Percentiles rank a stretch among this genome's conserved stretches.
These are phyloP conservation scores for Clusia tigrina DNA, from an alignment of 2,888 invertebrate species.

Conservation along the genomic window DNA sequence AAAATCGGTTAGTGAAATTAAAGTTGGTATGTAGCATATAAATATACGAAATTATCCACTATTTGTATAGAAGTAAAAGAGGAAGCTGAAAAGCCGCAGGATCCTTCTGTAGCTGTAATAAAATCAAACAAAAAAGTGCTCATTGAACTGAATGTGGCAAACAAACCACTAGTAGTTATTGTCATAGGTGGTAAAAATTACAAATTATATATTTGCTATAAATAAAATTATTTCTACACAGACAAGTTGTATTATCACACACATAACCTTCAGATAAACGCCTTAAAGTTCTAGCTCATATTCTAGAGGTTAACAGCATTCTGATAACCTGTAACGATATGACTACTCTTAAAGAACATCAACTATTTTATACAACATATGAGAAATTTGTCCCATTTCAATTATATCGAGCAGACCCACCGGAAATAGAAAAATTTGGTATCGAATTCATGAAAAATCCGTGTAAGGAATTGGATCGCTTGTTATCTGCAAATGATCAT, in stretches of 20 bases:
- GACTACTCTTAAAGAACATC: slow-evolving; percentile 83
- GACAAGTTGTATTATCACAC: slow-evolving; percentile 91
- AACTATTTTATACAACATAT: slow-evolving; percentile 83
- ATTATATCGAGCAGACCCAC: slow-evolving; percentile 81
- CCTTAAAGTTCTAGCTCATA: slow-evolving; percentile 90
- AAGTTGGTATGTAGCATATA: no score
- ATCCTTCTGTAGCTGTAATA: slow-evolving; percentile 80
- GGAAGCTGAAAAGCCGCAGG: slow-evolving; percentile 69
- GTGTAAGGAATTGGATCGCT: slow-evolving; percentile 87
- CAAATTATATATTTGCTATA: not conserved
- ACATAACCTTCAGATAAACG: slow-evolving; percentile 93
- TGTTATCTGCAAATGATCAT: slow-evolving; percentile 80
- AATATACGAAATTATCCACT: not conserved
- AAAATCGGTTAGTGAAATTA: slow-evolving; percentile 64
- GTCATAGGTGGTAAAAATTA: slow-evolving; percentile 90
- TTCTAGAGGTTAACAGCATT: slow-evolving; percentile 85
- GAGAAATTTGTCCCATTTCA: slow-evolving; percentile 82
- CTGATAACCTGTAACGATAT: slow-evolving; percentile 77
- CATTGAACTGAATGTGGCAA: slow-evolving; percentile 90
- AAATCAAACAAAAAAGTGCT: slow-evolving; percentile 82
- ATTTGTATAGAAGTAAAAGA: slow-evolving; percentile 41
- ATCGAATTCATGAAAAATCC: slow-evolving; percentile 88
- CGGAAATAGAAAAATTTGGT: slow-evolving; percentile 77
- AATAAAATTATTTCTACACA: no score
- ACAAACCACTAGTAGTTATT: slow-evolving; percentile 84